Evolutionary conservation across 2,113 vertebrate species (phyloP).

Genomic region (Nibea coibor): DNA sequence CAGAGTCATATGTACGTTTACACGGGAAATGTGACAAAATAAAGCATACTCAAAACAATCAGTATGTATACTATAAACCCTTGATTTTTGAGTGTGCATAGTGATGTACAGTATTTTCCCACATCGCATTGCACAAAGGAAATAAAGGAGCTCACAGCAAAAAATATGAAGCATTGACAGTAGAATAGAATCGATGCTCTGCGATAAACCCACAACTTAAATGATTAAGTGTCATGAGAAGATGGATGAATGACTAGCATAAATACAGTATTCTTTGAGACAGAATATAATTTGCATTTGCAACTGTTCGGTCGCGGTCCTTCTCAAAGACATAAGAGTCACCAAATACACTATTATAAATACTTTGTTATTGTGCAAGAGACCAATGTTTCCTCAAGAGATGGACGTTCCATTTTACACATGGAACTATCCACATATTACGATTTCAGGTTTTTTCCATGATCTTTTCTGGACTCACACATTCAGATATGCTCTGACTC

Average conservation of each 20-base stretch:
- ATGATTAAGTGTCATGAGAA: not conserved
- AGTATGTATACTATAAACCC: not conserved
- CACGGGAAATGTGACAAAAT: not conserved
- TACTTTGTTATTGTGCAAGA: conserved; percentile 25
- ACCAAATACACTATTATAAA: not conserved
- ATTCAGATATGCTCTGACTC: conserved; percentile 24
- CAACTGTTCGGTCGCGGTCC: not conserved
- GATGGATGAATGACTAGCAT: not conserved
- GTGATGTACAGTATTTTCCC: not conserved
- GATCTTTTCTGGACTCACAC: not conserved
- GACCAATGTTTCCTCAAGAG: conserved; percentile 6
- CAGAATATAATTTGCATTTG: not conserved
- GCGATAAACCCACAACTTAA: not conserved
- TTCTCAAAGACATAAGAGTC: not conserved
- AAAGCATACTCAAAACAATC: not conserved
- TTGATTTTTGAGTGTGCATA: not conserved
- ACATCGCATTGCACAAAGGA: not conserved
- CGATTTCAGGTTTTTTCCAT: not conserved
- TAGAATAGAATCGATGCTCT: not conserved
- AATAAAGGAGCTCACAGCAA: not conserved
- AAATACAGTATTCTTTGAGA: not conserved
- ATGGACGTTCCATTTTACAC: conserved; percentile 28
- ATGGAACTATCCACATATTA: conserved; percentile 11
- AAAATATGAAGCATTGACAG: not conserved
- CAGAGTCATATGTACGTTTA: not conserved